Base-by-base conservation (phyloP, 2,888 invertebrate genomes). In the Apeira syringaria region DNA sequence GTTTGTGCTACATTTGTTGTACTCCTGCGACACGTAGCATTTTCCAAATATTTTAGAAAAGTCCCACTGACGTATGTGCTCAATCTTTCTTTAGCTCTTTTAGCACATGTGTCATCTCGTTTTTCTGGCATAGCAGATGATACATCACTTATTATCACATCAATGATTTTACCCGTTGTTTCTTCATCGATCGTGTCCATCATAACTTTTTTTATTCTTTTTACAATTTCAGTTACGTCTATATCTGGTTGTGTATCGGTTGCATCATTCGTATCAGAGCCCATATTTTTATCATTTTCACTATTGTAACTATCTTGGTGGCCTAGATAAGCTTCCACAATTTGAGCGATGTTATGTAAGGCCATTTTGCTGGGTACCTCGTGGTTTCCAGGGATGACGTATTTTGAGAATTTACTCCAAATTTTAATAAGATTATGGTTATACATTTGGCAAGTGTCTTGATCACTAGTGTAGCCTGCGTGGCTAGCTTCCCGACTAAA, bases 261-360 rank as follows among this genome's bases (percentile, higher is more conserved):
- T 25, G 3, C 12, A 12, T 11, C 10, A n/a, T 11, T n/a, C 7
- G 2, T 18, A 2, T 4, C 3, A 4, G 13, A 9, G 4, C 3
- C 6, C 3, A 5, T 18, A 1, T 32, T 15, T 20, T 10, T 34
- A 8, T 29, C 22, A 13, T 22, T 29, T 5, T 29, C 15, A 22
- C n/a, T 15, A 1, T 20, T 9, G 1, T 8, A 5, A 12, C 5
- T 22, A 5, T 46, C 36, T 35, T 48, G 44, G 34, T 59, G 61
- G 6, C 52, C 50, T 35, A 63, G 41, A 39, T 63, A 63, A 3
- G 58, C 64, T 39, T 48, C 34, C 30, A 63, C 42, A 5, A 63
- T 55, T 12, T 56, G 12, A 3, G 53, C 64, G 36, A 63, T 64
- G 27, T 63, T 64, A 8, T 62, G 60, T 38, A 63, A n/a, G 1